Evolutionary conservation across 2,888 invertebrate species (phyloP), one percentile per base, ranked within the genome.

Genomic region (Synergus umbraculus): DNA sequence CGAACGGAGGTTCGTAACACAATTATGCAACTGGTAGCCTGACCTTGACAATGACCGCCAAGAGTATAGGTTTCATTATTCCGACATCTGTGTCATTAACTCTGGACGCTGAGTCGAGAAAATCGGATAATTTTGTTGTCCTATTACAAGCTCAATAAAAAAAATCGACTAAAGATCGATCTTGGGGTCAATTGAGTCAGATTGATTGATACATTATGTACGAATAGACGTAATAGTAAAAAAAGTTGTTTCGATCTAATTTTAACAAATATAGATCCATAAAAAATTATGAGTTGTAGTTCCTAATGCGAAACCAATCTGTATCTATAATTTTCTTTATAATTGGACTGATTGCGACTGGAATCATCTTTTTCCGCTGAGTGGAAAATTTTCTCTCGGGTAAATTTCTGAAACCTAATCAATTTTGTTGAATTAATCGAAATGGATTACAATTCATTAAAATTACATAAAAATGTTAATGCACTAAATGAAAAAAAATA

Each of bases 71-170:
- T 60, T 60, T 10, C 60, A 18, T 60, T 60, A 12, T 43, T 66
- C 43, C 18, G 41, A n/a, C n/a, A n/a, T 43, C 66, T 66, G 66
- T 66, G 66, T 66, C 66, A 66, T 66, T 66, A 66, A 66, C 66
- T 66, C 43, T 41, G n/a, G n/a, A 41, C 44, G 41, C 41, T 15
- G 43, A 66, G 18, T 66, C 66, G 12, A 43, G 66, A 43, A 66
- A 66, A 66, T 66, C 43, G 12, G 66, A 66, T 66, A 66, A 66
- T 66, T 66, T 66, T 18, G 5, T 44, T 66, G 66, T 43, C 44
- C 44, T 60, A 22, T 4, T n/a, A 60, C 22, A 3, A 60, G 10
- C 4, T 12, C 29, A 29, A 12, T 9, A 60, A 60, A 10, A 22
- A 22, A 60, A 60, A 60, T 60, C 10, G 22, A 60, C 9, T 60